phyloP scores from a whole-genome alignment of 2,113 vertebrate genomes.

The Trematomus loennbergii region DNA sequence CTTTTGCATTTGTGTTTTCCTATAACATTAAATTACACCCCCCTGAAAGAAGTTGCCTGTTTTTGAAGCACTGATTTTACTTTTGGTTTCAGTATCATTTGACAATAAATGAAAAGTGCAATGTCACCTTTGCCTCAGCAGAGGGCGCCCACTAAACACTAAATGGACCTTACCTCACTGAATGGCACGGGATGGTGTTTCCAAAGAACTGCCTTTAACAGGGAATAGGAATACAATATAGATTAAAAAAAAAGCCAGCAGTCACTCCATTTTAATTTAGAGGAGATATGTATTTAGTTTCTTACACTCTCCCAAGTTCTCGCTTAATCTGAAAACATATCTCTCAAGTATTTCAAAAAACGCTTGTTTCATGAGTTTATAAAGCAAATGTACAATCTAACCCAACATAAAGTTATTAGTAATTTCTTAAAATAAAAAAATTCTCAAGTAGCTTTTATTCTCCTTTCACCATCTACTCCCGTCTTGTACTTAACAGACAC shows the following conservation, averaged over 20 bases:
- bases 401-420: neutral
- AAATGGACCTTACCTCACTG: neutral
- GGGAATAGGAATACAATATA: too few relatives aligned
- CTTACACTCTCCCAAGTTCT: neutral
- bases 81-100: neutral
- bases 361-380: neutral
- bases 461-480: neutral
- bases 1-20: too few relatives aligned
- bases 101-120: neutral
- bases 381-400: neutral
- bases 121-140: slow-evolving; percentile 36
- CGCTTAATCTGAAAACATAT: neutral
- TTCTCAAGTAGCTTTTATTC: neutral
- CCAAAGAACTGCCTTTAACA: too few relatives aligned
- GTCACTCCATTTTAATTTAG: neutral
- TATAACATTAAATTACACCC: neutral
- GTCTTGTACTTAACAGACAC: neutral
- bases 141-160: slow-evolving; percentile 43
- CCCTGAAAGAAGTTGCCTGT: neutral
- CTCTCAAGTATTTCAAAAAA: neutral
- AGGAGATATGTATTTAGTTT: neutral
- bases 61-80: neutral
- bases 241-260: neutral
- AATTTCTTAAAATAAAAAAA: neutral
- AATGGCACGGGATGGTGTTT: neutral